Conservation (phyloP, 2,797 vertebrate genomes). For the Notolepis coatsorum region DNA sequence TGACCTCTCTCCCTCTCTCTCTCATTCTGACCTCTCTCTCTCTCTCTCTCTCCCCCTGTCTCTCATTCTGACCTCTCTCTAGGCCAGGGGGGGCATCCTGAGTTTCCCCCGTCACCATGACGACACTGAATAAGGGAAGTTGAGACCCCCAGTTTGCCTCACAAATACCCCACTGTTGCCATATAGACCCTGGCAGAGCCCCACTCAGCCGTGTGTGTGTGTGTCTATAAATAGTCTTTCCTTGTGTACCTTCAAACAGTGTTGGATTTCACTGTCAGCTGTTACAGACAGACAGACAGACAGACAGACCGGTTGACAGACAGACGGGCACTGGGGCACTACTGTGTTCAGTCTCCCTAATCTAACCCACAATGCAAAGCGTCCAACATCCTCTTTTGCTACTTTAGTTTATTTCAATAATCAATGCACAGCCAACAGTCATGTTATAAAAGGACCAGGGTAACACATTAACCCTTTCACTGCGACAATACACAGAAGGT, state of each 20-base stretch:
- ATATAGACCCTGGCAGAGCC: conserved; percentile 47
- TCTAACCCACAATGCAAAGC: too few relatives aligned
- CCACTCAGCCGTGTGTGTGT: not conserved
- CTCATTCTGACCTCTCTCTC: not conserved
- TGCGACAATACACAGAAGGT: not conserved
- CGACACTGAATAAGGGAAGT: conserved; percentile 34
- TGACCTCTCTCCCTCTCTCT: not conserved
- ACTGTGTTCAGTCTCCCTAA: too few relatives aligned
- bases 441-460: too few relatives aligned
- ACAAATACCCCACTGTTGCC: conserved; percentile 44
- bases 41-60: not conserved
- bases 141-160: conserved; percentile 32
- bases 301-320: not conserved
- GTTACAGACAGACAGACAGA: conserved; percentile 22
- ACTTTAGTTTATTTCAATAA: too few relatives aligned
- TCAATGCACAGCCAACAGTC: too few relatives aligned
- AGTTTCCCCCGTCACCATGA: conserved; percentile 28
- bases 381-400: too few relatives aligned
- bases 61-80: too few relatives aligned
- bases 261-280: conserved; percentile 68
- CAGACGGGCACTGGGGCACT: too few relatives aligned
- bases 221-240: conserved; percentile 46
- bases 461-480: not conserved
- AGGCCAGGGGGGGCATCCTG: conserved; percentile 18
- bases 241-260: conserved; percentile 25